Evolutionary conservation across 2,888 invertebrate genomes (phyloP).

Genomic region (Lochmaea crataegi): DNA sequence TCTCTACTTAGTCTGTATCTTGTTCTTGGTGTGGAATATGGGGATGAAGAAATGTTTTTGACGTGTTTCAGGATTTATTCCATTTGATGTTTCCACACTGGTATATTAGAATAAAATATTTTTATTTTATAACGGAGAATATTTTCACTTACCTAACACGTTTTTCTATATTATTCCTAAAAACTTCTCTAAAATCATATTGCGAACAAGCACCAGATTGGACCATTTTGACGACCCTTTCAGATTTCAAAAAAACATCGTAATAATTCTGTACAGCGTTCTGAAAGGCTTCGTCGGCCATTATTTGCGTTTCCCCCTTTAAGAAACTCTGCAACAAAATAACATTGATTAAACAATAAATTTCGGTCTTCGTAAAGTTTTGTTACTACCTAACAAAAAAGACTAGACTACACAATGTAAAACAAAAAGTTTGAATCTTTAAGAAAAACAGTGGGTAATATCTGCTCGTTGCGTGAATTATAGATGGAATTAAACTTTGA

Average conservation of each 20-base stretch:
- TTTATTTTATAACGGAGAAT: background rate
- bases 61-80: too few species aligned
- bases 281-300: slow-evolving; percentile 98
- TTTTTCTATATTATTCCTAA: slow-evolving; percentile 98
- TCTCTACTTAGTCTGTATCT: too few species aligned
- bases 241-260: slow-evolving; percentile 97
- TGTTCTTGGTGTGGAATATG: too few species aligned
- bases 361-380: background rate
- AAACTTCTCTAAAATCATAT: slow-evolving; percentile 98
- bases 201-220: slow-evolving; percentile 98
- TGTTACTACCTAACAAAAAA: background rate
- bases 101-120: background rate
- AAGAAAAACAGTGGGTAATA: too few species aligned
- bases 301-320: slow-evolving; percentile 98
- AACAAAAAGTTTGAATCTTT: too few species aligned
- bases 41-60: too few species aligned
- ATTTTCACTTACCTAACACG: slow-evolving; percentile 79
- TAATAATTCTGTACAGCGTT: slow-evolving; percentile 97
- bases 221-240: slow-evolving; percentile 96
- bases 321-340: slow-evolving; percentile 80
- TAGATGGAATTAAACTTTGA: too few species aligned
- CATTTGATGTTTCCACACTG: too few species aligned
- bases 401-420: too few species aligned
- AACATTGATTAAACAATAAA: background rate
- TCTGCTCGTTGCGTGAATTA: too few species aligned